phyloP scores from a whole-genome alignment of 2,113 vertebrate genomes.

The Prolemur simus region DNA sequence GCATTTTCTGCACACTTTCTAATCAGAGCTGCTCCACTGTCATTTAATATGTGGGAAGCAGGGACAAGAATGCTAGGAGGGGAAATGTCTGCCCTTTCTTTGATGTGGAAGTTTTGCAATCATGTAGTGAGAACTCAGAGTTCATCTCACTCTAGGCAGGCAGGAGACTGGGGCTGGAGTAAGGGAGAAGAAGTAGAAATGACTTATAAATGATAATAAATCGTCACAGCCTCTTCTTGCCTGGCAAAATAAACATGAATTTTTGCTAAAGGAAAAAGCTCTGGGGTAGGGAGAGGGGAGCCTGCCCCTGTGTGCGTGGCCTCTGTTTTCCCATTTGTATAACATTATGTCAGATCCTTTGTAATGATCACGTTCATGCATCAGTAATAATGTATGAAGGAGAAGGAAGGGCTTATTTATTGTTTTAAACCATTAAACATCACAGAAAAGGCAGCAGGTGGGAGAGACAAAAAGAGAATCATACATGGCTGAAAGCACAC shows the following conservation, averaged over 20 bases:
- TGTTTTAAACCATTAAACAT: not conserved
- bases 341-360: not conserved
- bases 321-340: not conserved
- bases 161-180: not conserved
- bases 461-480: not conserved
- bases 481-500: not conserved
- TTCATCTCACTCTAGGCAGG: not conserved
- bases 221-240: not conserved
- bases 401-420: not conserved
- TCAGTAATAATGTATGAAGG: not conserved
- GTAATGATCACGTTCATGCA: not conserved
- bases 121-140: not conserved
- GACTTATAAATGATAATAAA: not conserved
- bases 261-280: not conserved
- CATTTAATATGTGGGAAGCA: not conserved
- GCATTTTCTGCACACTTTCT: not conserved
- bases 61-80: not conserved
- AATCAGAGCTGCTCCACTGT: not conserved
- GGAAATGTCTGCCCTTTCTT: not conserved
- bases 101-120: not conserved
- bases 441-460: not conserved
- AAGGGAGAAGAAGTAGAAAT: not conserved
- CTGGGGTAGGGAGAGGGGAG: not conserved
- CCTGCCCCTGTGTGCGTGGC: not conserved
- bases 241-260: not conserved